Conservation (phyloP, 2,888 invertebrate species). For the Limenitis camilla region DNA sequence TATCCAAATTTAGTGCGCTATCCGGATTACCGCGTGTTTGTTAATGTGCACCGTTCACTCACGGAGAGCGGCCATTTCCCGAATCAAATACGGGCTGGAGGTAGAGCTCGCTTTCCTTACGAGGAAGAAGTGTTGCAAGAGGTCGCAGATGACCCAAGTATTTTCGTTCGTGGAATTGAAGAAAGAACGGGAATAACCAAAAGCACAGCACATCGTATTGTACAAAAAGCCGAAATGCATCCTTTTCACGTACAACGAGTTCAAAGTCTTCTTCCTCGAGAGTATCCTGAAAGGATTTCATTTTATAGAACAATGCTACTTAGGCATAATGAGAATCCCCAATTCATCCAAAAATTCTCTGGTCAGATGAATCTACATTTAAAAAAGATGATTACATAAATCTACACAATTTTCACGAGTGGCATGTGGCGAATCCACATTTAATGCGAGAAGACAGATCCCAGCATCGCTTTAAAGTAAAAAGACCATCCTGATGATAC, state of each 20-base stretch:
- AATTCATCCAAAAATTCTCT: constrained; percentile 19
- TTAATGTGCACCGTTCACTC: too few relatives aligned
- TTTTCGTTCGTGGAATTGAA: too few relatives aligned
- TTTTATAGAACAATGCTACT: constrained; percentile 21
- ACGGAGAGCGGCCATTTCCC: too few relatives aligned
- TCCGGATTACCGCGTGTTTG: too few relatives aligned
- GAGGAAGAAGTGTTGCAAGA: not conserved
- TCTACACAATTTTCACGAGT: constrained; percentile 20
- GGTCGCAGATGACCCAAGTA: too few relatives aligned
- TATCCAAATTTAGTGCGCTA: too few relatives aligned
- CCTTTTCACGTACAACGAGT: constrained; percentile 15
- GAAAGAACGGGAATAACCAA: not conserved
- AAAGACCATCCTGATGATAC: too few relatives aligned
- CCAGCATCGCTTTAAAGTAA: constrained; percentile 27
- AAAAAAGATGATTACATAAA: constrained; percentile 22
- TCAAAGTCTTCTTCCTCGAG: constrained; percentile 18
- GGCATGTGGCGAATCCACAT: constrained; percentile 20
- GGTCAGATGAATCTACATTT: constrained; percentile 19
- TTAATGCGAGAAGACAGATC: constrained; percentile 23
- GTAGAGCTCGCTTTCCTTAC: too few relatives aligned
- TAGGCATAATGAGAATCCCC: constrained; percentile 13
- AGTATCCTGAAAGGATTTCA: constrained; percentile 16
- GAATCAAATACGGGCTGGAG: too few relatives aligned
- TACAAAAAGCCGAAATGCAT: not conserved
- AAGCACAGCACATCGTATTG: not conserved